Conservation (phyloP, 2,113 vertebrate genomes). For the Aix galericulata region DNA sequence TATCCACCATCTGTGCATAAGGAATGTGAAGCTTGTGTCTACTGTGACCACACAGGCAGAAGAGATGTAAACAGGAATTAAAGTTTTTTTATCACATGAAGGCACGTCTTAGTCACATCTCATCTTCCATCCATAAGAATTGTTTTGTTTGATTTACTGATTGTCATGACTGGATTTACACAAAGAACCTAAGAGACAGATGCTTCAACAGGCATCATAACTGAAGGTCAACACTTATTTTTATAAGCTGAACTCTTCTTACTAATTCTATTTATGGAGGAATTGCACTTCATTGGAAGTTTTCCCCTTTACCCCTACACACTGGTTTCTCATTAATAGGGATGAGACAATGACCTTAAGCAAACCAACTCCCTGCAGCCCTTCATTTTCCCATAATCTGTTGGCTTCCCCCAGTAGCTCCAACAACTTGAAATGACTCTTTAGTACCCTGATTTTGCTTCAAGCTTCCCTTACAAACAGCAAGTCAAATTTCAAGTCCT, state of each 20-base stretch:
- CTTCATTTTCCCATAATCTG: neutral
- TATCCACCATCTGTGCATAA: neutral
- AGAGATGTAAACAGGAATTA: neutral
- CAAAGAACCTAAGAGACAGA: neutral
- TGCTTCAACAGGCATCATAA: neutral
- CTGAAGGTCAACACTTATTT: neutral
- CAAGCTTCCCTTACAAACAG: neutral
- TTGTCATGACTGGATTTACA: neutral
- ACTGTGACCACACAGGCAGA: neutral
- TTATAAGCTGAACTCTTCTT: neutral
- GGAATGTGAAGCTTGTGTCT: accelerated
- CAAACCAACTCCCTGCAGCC: neutral
- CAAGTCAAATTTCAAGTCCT: neutral
- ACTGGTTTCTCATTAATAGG: neutral
- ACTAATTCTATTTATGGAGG: neutral
- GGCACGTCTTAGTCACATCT: neutral
- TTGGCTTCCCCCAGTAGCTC: neutral
- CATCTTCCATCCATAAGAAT: neutral
- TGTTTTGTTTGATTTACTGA: neutral
- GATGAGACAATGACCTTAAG: neutral
- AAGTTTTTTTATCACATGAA: neutral
- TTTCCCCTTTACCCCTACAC: neutral
- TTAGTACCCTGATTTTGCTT: neutral
- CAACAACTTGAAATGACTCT: neutral
- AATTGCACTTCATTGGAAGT: neutral